phyloP scores from a whole-genome alignment of 2,888 invertebrate species.

The Caenorhabditis macrosperma region DNA sequence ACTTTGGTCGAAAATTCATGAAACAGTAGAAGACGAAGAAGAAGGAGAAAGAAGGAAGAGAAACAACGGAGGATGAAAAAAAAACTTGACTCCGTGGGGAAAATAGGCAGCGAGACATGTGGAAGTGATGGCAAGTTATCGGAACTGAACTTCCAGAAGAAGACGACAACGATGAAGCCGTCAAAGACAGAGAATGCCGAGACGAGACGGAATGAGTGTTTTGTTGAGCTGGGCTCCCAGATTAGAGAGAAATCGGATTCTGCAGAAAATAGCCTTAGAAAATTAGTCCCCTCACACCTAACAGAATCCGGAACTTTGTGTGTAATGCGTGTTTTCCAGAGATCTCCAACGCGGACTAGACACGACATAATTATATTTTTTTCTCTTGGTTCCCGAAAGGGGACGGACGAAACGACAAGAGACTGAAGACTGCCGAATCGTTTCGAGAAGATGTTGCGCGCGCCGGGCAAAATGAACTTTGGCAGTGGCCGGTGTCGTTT shows the following conservation, averaged over 20 bases:
- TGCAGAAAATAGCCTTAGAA: background rate
- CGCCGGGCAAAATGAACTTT: background rate
- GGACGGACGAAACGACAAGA: background rate
- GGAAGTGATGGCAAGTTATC: conserved; percentile 47
- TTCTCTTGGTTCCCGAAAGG: background rate
- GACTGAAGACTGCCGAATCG: background rate
- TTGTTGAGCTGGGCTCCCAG: background rate
- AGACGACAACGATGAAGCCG: conserved; percentile 51
- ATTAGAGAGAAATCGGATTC: background rate
- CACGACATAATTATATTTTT: conserved; percentile 18
- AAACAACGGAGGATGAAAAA: conserved; percentile 13
- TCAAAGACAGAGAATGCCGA: conserved; percentile 19
- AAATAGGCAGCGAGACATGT: conserved; percentile 33
- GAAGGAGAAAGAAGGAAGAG: conserved; percentile 1
- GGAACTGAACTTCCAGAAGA: conserved; percentile 13
- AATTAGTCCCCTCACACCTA: background rate
- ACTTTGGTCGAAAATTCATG: conserved; percentile 20
- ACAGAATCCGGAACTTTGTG: background rate
- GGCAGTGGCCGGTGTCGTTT: background rate
- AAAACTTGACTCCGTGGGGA: conserved; percentile 57
- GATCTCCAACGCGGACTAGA: conserved; percentile 6
- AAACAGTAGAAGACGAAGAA: conserved; percentile 24
- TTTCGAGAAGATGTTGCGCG: background rate
- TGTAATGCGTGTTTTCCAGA: background rate
- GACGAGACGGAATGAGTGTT: background rate